Evolutionary conservation across 2,113 vertebrate genomes (phyloP), one percentile per base, ranked within the genome.

Genomic region (Rhinogobius similis): DNA sequence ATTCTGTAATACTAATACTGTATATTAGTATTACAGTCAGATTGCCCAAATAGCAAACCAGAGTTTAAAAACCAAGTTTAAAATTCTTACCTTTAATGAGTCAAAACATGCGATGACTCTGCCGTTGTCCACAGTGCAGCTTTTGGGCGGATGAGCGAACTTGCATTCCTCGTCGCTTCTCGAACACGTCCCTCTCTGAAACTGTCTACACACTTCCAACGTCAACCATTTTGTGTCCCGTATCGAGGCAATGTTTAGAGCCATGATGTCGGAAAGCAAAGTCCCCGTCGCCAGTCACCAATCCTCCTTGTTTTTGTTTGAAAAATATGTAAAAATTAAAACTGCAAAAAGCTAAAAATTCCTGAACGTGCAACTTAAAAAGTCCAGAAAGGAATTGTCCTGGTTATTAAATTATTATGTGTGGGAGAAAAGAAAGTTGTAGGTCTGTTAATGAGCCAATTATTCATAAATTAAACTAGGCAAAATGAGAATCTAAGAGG

Each of bases 171-270:
- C 97, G 21, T 99, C 98, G 7, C 96, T 97, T 82, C 98, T 96
- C 0, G 98, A 99, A 91, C 98, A 99, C 1, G 97, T 99, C 79
- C 97, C 97, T 73, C 98, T 96, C 90, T 99, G 98, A 92, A 98
- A 99, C 77, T 99, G 98, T 82, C 98, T 95, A 93, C 98, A 99
- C 90, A 99, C 98, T 92, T 99, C 98, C 80, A 99, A 90, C 0
- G 98, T 99, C 94, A 99, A 95, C 98, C 98, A 99, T 90, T 99
- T 99, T 81, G 98, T 99, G 83, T 99, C 98, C 93, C 98, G 94
- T 81, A 99, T 96, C 0, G 97, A 96, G 79, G 96, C 93, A 70
- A 98, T 96, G 93, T 98, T 98, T 91, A 98, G 95, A 92, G 97
- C 96, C 97, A 99, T 99, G 92, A 68, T 88, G 90, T 75, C 68